Conservation (phyloP, 37 sponge, comb jelly and placozoan species). For the Tethya wilhelma region DNA sequence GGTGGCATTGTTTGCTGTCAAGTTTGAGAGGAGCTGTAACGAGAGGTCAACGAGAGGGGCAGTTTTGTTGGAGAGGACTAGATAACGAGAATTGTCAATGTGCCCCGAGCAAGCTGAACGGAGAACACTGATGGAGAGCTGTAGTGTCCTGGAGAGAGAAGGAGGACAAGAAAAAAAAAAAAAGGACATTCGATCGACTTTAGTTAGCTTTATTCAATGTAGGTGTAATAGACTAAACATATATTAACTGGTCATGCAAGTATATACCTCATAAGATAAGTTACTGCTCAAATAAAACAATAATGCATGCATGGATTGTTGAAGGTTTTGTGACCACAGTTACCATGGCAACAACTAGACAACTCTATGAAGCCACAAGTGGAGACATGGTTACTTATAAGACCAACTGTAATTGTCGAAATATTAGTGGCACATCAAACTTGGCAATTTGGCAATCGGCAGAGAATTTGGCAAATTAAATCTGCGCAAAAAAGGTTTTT, state of each 20-base stretch:
- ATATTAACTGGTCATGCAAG: not conserved
- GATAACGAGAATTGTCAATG: slow-evolving; percentile 12
- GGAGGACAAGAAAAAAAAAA: not conserved
- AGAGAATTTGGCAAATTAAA: no score
- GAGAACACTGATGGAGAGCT: slow-evolving; percentile 16
- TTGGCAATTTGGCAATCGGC: no score
- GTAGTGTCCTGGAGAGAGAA: slow-evolving; percentile 43
- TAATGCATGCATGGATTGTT: no score
- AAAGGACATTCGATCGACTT: not conserved
- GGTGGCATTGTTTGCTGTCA: not conserved
- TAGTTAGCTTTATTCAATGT: no score
- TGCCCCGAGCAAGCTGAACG: slow-evolving; percentile 30
- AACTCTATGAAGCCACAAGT: no score
- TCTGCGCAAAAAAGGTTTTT: no score
- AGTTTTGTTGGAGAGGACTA: slow-evolving; percentile 45
- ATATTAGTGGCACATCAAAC: no score
- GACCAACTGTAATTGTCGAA: no score
- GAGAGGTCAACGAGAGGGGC: slow-evolving; percentile 46
- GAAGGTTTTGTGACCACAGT: no score
- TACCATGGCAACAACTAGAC: no score
- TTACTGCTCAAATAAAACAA: no score
- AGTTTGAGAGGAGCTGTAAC: not conserved
- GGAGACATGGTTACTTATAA: no score
- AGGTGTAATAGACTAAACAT: not conserved
- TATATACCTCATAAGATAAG: not conserved